phyloP scores from a whole-genome alignment of 2,888 invertebrate genomes.

The Noctua comes region DNA sequence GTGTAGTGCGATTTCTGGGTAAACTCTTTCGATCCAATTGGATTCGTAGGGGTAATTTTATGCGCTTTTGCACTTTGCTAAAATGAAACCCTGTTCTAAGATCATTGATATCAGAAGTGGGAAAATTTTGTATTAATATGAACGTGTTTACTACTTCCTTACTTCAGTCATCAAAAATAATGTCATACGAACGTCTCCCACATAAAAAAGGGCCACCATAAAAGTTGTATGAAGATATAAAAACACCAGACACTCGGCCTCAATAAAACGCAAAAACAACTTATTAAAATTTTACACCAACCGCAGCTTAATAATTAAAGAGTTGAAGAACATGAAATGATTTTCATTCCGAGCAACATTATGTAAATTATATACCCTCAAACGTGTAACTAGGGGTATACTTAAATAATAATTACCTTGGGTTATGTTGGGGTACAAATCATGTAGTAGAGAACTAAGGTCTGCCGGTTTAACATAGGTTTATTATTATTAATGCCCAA shows the following conservation, averaged over 20 bases:
- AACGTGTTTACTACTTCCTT: slow-evolving; percentile 27
- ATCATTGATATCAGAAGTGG: neutral
- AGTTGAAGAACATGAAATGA: slow-evolving; percentile 66
- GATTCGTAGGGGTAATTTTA: slow-evolving; percentile 8
- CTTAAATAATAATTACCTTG: slow-evolving; percentile 71
- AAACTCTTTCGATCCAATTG: slow-evolving; percentile 14
- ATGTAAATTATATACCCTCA: slow-evolving; percentile 66
- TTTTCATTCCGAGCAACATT: slow-evolving; percentile 66
- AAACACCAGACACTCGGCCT: slow-evolving; percentile 51
- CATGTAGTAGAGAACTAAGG: slow-evolving; percentile 66
- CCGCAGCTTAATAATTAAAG: slow-evolving; percentile 66
- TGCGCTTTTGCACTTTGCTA: slow-evolving; percentile 29
- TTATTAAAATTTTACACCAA: slow-evolving; percentile 64
- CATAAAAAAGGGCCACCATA: slow-evolving; percentile 52
- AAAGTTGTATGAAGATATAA: slow-evolving; percentile 61
- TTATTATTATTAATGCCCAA: slow-evolving; percentile 71
- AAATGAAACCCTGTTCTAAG: slow-evolving; percentile 21
- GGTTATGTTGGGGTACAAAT: slow-evolving; percentile 67
- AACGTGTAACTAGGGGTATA: slow-evolving; percentile 63
- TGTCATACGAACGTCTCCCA: slow-evolving; percentile 43
- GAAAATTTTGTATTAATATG: neutral
- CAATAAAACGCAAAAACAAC: slow-evolving; percentile 64
- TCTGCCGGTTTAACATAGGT: slow-evolving; percentile 65
- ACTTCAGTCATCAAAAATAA: slow-evolving; percentile 44
- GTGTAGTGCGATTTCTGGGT: slow-evolving; percentile 11